These are phyloP conservation scores for Coregonus suidteri DNA, from an alignment of 2,797 vertebrate genomes.

Conservation along the genomic window DNA sequence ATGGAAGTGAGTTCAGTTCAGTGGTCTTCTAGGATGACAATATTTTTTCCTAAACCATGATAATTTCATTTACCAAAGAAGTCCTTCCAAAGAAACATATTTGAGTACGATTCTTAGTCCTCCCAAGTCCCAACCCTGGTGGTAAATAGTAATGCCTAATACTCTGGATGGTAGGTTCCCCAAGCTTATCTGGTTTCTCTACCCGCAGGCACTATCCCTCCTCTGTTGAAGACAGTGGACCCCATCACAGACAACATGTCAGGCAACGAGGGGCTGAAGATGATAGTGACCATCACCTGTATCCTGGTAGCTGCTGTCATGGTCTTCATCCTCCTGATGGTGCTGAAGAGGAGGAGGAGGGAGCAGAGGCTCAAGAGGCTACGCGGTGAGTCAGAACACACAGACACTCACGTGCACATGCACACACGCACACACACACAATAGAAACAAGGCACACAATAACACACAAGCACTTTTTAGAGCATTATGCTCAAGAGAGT, in stretches of 20 bases:
- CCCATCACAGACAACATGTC: constrained; percentile 90
- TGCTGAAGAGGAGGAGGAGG: constrained; percentile 89
- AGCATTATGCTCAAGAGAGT: neutral
- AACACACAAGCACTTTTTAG: constrained; percentile 6
- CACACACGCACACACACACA: constrained; percentile 15
- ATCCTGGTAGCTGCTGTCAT: constrained; percentile 89
- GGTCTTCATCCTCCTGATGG: constrained; percentile 91
- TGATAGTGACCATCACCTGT: constrained; percentile 97
- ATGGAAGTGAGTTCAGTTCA: constrained; percentile 89
- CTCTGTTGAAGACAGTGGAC: constrained; percentile 91
- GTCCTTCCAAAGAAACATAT: too few relatives aligned
- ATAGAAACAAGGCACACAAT: neutral
- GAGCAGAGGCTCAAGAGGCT: constrained; percentile 96
- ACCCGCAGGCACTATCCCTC: constrained; percentile 91
- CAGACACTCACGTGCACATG: neutral
- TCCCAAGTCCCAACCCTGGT: neutral
- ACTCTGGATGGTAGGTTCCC: neutral
- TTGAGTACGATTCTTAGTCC: too few relatives aligned
- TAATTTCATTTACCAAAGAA: too few relatives aligned
- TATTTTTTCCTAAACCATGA: neutral
- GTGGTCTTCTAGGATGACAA: neutral
- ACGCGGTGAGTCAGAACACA: constrained; percentile 78
- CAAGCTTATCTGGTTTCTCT: neutral
- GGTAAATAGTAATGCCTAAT: neutral
- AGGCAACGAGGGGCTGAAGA: constrained; percentile 93